Percentiles rank a stretch among this genome's conserved stretches.
Evolutionary conservation across 2,797 vertebrate genomes (phyloP).

Genomic region (Hipposideros larvatus): DNA sequence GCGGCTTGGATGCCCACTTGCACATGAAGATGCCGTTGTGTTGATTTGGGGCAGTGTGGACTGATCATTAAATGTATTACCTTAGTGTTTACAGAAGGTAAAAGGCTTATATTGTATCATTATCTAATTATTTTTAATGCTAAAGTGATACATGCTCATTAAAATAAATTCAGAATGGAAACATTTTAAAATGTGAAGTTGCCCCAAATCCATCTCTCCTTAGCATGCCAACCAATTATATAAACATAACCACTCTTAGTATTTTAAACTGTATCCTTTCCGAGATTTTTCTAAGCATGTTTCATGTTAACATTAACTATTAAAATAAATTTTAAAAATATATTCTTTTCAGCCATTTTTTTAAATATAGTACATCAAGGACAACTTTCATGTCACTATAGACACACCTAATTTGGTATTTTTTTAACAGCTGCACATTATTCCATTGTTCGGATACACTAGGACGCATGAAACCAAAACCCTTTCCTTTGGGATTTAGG

Average conservation of each 20-base stretch:
- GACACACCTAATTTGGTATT: neutral
- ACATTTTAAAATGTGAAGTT: neutral
- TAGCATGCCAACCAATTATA: neutral
- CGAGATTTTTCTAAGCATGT: neutral
- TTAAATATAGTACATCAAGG: neutral
- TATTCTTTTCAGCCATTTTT: neutral
- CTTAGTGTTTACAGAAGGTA: neutral
- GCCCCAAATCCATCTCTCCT: neutral
- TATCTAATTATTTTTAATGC: slow-evolving; percentile 50
- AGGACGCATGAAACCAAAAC: neutral
- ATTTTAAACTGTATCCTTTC: neutral
- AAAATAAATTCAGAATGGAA: neutral
- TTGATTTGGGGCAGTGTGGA: neutral
- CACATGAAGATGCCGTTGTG: fast-evolving
- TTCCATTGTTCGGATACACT: neutral
- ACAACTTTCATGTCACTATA: neutral
- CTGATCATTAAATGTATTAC: neutral
- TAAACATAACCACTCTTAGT: neutral
- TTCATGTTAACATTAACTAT: neutral
- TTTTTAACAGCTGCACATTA: neutral
- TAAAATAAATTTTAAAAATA: neutral
- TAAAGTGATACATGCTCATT: neutral
- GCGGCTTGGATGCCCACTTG: neutral
- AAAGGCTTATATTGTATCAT: neutral
- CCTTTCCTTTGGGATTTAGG: neutral